phyloP scores from a whole-genome alignment of 2,797 vertebrate genomes.

The Catostomus latipinnis region DNA sequence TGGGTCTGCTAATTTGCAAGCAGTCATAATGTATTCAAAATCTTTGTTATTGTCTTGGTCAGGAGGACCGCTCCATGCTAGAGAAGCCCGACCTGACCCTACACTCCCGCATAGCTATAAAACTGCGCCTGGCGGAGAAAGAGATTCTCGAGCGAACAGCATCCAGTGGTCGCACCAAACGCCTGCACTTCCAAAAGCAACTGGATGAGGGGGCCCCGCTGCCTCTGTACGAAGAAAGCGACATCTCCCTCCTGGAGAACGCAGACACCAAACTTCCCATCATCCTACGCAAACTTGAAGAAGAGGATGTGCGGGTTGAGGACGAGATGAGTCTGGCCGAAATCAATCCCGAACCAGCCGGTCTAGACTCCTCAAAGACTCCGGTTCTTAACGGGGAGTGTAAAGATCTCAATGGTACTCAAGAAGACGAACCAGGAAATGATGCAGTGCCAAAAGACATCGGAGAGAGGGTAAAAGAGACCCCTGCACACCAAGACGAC shows the following conservation, averaged over 20 bases:
- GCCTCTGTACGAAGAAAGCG: conserved; percentile 88
- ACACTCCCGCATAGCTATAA: conserved; percentile 84
- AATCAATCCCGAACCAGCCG: conserved; percentile 67
- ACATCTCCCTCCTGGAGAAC: conserved; percentile 88
- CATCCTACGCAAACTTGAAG: conserved; percentile 86
- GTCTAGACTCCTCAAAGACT: conserved; percentile 29
- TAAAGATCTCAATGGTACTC: conserved; percentile 76
- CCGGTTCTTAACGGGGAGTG: conserved; percentile 80
- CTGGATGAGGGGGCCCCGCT: conserved; percentile 79
- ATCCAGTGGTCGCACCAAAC: conserved; percentile 80
- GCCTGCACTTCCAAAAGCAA: conserved; percentile 82
- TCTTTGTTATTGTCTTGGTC: conserved; percentile 16
- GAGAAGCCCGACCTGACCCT: conserved; percentile 82
- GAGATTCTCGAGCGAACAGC: conserved; percentile 90
- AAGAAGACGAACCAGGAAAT: conserved; percentile 5
- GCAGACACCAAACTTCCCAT: conserved; percentile 87
- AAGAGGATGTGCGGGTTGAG: conserved; percentile 73
- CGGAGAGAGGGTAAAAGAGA: conserved; percentile 32
- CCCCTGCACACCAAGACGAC: conserved; percentile 55
- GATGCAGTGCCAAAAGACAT: not conserved
- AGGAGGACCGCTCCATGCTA: conserved; percentile 88
- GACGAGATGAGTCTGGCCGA: conserved; percentile 73
- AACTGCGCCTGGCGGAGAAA: conserved; percentile 91
- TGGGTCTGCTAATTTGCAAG: no score
- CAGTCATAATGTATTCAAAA: not conserved